Base-by-base conservation (phyloP, 2,113 vertebrate species). In the Ciconia stormi region DNA sequence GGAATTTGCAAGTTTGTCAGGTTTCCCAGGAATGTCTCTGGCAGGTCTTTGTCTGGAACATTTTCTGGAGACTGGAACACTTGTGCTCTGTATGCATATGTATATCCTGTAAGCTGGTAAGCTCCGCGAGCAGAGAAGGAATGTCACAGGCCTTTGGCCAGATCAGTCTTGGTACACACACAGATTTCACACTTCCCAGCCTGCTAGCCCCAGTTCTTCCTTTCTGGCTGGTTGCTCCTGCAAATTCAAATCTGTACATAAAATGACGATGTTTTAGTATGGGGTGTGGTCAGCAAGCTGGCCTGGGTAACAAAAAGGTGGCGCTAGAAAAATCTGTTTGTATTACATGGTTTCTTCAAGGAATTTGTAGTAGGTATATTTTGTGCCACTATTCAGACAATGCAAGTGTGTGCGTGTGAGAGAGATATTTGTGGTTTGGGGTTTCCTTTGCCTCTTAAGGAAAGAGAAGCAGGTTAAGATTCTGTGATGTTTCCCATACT, bases 21-120 rank as follows among this genome's bases (percentile, higher is more conserved):
- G 93, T 97, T 98, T 98, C 96, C 97, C 95, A 97, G 89, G 95
- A 97, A 96, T 97, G 95, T 97, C 96, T 97, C 95, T 97, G 97
- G 96, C 92, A 98, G 93, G 87, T 97, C 96, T 96, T 97, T 94
- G 96, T 93, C 95, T 97, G 97, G 96, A 97, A 97, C 74, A 6
- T 95, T 95, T 97, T 97, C 88, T 94, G 52, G 90, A 96, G 92
- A 96, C 88, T 82, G 92, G 83, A 98, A 93, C 67, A 38, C 82
- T 95, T 82, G 66, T 66, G 46, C 66, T 93, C 59, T 94, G 40
- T 97, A 78, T 98, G 89, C 95, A 78, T 95, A 82, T 95, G 83
- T 93, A 90, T 96, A 74, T 97, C 93, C 76, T 97, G 80, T 97
- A 97, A 97, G 86, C 89, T 95, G 94, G 96, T 94, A 93, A 80